Percentiles rank a stretch among this genome's conserved stretches.
phyloP scores from a whole-genome alignment of 1,140 invertebrate genomes.

The Hylaeus volcanicus region DNA sequence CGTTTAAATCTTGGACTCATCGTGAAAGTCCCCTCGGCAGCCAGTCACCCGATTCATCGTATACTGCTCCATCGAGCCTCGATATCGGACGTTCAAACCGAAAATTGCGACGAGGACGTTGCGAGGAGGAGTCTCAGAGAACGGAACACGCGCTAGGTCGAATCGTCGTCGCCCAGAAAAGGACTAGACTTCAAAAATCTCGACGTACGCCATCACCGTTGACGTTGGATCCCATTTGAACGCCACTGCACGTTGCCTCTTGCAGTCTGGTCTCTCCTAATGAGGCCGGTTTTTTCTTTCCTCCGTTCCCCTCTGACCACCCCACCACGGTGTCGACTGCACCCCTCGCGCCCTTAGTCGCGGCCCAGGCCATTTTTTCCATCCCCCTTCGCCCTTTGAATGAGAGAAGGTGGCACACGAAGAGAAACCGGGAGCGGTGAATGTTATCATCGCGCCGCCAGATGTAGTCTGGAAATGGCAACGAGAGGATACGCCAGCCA shows the following conservation, averaged over 20 bases:
- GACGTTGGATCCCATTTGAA: conserved; percentile 69
- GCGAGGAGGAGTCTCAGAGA: neutral
- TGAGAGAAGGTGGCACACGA: conserved; percentile 37
- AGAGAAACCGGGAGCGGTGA: conserved; percentile 41
- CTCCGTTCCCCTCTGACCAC: conserved; percentile 33
- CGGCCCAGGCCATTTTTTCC: conserved; percentile 19
- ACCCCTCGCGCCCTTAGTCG: neutral
- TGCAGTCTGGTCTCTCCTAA: conserved; percentile 67
- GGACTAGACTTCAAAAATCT: conserved; percentile 62
- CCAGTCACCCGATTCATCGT: too few species aligned
- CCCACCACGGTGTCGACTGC: neutral
- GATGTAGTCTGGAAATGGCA: conserved; percentile 56
- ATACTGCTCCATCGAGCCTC: neutral
- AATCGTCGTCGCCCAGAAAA: conserved; percentile 52
- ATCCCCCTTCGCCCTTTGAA: conserved; percentile 34
- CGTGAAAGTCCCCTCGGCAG: too few species aligned
- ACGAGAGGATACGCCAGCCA: conserved; percentile 42
- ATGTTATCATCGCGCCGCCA: conserved; percentile 63
- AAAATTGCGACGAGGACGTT: too few species aligned
- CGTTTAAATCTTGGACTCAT: too few species aligned
- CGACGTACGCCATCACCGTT: conserved; percentile 59
- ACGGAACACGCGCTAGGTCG: neutral
- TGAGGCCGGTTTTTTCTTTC: conserved; percentile 70
- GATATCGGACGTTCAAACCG: conserved; percentile 1
- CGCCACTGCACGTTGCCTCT: conserved; percentile 32